phyloP scores from a whole-genome alignment of 1,140 invertebrate species.

The Sitobion miscanthi region DNA sequence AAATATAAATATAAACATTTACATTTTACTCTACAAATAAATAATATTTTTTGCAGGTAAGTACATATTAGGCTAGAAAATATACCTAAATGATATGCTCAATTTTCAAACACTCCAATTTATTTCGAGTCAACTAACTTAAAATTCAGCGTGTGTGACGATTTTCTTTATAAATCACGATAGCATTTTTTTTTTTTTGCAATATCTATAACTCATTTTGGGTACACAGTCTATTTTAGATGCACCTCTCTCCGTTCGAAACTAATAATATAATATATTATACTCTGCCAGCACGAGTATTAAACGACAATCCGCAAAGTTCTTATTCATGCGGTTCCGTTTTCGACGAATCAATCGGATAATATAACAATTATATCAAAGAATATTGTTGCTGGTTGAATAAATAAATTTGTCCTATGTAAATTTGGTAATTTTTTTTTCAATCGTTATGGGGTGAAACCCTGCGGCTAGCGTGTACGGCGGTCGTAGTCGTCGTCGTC shows the following conservation, averaged over 20 bases:
- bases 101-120: background rate
- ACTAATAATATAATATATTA: too few species aligned
- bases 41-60: background rate
- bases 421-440: background rate
- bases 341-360: background rate
- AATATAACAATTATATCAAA: background rate
- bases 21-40: background rate
- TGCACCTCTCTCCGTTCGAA: too few species aligned
- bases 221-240: too few species aligned
- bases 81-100: background rate
- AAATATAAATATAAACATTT: background rate
- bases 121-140: background rate
- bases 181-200: background rate
- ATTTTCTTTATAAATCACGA: background rate
- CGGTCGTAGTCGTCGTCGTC: too few species aligned
- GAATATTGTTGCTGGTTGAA: background rate
- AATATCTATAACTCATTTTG: too few species aligned
- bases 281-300: too few species aligned
- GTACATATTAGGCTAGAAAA: background rate
- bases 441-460: background rate
- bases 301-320: too few species aligned
- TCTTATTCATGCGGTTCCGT: too few species aligned
- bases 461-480: too few species aligned
- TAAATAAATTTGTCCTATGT: background rate
- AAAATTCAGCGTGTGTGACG: background rate